A percentile compares a stretch with the other conserved stretches of the same genome.
Conservation (phyloP, 2,888 invertebrate species). For the Epistrophe eligans region DNA sequence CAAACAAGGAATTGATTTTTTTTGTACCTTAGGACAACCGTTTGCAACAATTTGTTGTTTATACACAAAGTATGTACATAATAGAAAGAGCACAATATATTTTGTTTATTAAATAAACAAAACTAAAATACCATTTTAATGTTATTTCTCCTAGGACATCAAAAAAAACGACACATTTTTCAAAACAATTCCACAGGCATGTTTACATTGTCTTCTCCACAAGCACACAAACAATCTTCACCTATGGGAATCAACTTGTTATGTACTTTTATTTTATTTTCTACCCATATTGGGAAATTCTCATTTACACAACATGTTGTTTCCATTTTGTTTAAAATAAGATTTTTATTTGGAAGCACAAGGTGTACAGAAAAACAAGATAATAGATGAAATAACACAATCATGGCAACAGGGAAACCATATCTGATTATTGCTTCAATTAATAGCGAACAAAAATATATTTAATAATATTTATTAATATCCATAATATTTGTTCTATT, state of each 20-base stretch:
- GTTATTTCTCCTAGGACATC: not conserved
- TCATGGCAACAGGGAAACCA: not conserved
- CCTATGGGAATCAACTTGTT: constrained; percentile 35
- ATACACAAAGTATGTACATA: not conserved
- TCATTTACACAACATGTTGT: constrained; percentile 29
- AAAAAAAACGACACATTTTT: not conserved
- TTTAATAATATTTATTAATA: not conserved
- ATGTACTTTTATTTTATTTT: constrained; percentile 11
- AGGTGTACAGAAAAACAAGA: constrained; percentile 9
- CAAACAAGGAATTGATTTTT: not conserved
- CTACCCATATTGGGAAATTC: constrained; percentile 45
- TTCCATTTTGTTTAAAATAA: not conserved
- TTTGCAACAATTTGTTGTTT: not conserved
- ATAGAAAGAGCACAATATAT: not conserved
- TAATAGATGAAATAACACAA: not conserved
- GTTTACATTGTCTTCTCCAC: not conserved
- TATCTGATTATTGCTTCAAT: not conserved
- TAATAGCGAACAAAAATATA: not conserved
- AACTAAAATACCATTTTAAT: not conserved
- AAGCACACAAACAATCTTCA: constrained; percentile 4
- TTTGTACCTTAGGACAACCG: not conserved
- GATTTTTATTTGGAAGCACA: constrained; percentile 12
- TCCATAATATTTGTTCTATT: not conserved
- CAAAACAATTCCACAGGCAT: not conserved
- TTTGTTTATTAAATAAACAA: not conserved